Conservation (phyloP, 2,797 vertebrate species). For the Numenius phaeopus region DNA sequence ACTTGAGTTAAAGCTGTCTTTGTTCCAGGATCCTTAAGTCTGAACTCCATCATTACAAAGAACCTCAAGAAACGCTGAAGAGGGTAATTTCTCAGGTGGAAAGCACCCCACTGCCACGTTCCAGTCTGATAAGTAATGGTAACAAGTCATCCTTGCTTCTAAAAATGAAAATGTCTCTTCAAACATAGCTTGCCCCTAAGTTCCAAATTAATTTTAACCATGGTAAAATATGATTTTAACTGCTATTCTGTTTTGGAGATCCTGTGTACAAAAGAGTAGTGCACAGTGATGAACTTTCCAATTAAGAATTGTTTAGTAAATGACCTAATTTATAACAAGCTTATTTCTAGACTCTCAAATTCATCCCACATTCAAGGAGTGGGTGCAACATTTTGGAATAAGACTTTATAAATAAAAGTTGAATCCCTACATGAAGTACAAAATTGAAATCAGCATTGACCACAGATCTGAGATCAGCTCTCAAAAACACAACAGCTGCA, state of each 20-base stretch:
- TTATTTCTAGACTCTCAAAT: neutral
- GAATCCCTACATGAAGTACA: neutral
- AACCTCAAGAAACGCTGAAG: neutral
- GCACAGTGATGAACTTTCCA: neutral
- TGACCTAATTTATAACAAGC: neutral
- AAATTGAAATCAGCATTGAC: neutral
- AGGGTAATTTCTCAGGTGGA: conserved; percentile 33
- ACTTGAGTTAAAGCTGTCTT: conserved; percentile 32
- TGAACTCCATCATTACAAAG: neutral
- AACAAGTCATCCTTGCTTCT: neutral
- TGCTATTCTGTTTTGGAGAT: neutral
- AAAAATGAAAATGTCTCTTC: neutral
- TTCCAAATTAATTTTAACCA: neutral
- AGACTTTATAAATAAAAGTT: neutral
- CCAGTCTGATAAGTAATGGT: neutral
- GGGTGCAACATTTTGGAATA: neutral
- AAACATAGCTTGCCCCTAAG: neutral
- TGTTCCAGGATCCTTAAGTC: neutral
- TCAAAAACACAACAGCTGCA: conserved; percentile 28
- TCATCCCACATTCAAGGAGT: neutral
- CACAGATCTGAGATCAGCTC: conserved; percentile 13
- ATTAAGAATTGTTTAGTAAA: neutral
- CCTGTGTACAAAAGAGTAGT: neutral
- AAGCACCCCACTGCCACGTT: neutral
- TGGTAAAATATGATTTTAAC: neutral